A percentile compares a stretch with the other conserved stretches of the same genome.
These are phyloP conservation scores for Nestor notabilis DNA, from an alignment of 2,113 vertebrate genomes.

Conservation along the genomic window DNA sequence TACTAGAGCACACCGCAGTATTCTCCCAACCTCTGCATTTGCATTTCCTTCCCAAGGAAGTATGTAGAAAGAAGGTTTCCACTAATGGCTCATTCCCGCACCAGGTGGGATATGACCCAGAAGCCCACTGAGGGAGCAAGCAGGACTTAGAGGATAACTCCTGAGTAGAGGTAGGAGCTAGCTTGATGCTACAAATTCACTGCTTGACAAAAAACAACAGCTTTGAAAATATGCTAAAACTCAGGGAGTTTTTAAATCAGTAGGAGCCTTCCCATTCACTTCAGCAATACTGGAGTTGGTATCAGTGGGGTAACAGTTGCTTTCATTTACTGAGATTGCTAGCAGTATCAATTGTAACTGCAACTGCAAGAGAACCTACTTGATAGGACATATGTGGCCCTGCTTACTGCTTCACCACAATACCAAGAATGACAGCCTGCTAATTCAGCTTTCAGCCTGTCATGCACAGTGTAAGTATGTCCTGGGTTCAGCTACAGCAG, in stretches of 20 bases:
- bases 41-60: neutral
- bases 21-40: neutral
- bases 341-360: neutral
- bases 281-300: rapidly evolving
- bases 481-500: too few species aligned
- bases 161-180: neutral
- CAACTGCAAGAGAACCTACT: neutral
- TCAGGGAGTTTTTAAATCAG: neutral
- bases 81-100: neutral
- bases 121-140: neutral
- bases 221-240: neutral
- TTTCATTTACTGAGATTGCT: neutral
- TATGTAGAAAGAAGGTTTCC: neutral
- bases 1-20: neutral
- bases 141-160: neutral
- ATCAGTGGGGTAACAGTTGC: neutral
- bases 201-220: neutral
- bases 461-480: neutral
- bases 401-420: neutral
- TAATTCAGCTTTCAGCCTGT: neutral
- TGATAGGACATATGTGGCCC: neutral
- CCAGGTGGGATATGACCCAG: neutral
- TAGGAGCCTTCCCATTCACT: neutral
- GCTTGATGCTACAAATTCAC: neutral
- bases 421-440: neutral